phyloP scores from a whole-genome alignment of 1,140 invertebrate species.

The Bombus affinis region DNA sequence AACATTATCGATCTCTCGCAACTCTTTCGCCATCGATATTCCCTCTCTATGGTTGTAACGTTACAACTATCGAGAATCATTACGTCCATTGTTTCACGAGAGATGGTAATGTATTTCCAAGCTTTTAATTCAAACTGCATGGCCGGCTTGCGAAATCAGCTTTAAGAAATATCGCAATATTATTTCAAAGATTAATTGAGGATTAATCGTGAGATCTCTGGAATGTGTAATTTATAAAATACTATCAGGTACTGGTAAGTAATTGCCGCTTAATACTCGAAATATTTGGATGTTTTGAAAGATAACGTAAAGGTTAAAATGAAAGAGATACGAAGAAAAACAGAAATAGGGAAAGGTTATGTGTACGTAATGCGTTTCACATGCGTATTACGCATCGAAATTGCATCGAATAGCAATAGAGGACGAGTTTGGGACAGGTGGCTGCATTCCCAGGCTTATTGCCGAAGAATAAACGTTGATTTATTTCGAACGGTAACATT shows the following conservation, averaged over 20 bases:
- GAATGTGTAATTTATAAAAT: neutral
- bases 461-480: conserved; percentile 36
- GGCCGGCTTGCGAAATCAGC: neutral
- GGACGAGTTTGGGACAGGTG: neutral
- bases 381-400: conserved; percentile 45
- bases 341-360: too few species aligned
- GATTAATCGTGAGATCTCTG: neutral
- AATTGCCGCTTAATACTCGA: neutral
- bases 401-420: conserved; percentile 18
- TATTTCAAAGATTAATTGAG: neutral
- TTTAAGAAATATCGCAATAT: neutral
- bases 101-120: neutral
- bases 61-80: conserved; percentile 19
- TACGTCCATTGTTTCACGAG: neutral
- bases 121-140: neutral
- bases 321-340: neutral
- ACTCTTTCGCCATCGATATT: conserved; percentile 13
- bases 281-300: neutral
- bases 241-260: too few species aligned
- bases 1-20: conserved; percentile 43
- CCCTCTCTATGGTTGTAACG: neutral
- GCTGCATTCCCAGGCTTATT: conserved; percentile 34
- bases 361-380: neutral
- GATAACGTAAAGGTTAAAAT: neutral
- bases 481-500: conserved; percentile 33